A percentile compares a stretch with the other conserved stretches of the same genome.
phyloP scores from a whole-genome alignment of 1,140 invertebrate genomes.

The Drosophila guanche region DNA sequence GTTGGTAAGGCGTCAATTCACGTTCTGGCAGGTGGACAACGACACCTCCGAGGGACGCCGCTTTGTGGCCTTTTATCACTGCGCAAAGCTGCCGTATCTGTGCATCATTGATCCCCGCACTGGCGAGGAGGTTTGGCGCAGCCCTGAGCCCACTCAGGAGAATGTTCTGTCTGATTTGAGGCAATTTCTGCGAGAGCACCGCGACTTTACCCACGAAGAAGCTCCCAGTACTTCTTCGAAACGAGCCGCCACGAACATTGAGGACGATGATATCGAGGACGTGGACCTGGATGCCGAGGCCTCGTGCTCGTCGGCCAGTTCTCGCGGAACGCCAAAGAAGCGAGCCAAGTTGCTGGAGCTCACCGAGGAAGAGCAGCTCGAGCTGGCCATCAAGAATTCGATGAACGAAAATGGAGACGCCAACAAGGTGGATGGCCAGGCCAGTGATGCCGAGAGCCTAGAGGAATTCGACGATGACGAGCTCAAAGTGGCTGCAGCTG shows the following conservation, averaged over 20 bases:
- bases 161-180: constrained; percentile 65
- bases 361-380: constrained; percentile 78
- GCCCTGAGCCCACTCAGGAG: constrained; percentile 62
- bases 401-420: constrained; percentile 68
- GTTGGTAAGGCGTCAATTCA: constrained; percentile 88
- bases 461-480: constrained; percentile 74
- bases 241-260: constrained; percentile 44
- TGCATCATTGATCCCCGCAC: constrained; percentile 91
- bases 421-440: constrained; percentile 15
- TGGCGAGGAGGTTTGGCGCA: constrained; percentile 85
- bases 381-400: constrained; percentile 79
- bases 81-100: constrained; percentile 88
- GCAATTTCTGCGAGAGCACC: constrained; percentile 69
- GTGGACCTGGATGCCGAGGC: constrained; percentile 18
- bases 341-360: constrained; percentile 68
- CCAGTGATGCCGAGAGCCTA: constrained; percentile 66
- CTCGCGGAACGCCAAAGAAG: constrained; percentile 57
- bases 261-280: constrained; percentile 51
- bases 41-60: constrained; percentile 88
- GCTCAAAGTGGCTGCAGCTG: constrained; percentile 41
- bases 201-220: constrained; percentile 65
- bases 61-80: constrained; percentile 89
- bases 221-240: constrained; percentile 70
- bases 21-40: constrained; percentile 91
- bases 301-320: constrained; percentile 43